phyloP scores from a whole-genome alignment of 2,113 vertebrate genomes.

The pig (Sus scrofa) region T2T-Sscrofa CM000820.6:100313501-100314000 shows the following conservation, averaged over 20 bases:
- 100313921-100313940: neutral
- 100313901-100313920: neutral
- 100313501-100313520: neutral
- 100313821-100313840: neutral
- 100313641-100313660: neutral
- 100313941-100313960: neutral
- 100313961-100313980: neutral
- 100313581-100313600: neutral
- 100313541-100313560: neutral
- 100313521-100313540: neutral
- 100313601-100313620: constrained; percentile 13
- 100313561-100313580: neutral
- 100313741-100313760: neutral
- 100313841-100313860: neutral
- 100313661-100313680: neutral
- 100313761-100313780: neutral
- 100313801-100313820: neutral
- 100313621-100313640: neutral
- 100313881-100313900: rapidly evolving
- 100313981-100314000: neutral
- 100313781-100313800: neutral
- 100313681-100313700: neutral
- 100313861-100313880: neutral
- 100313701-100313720: neutral
- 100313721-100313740: neutral